A percentile compares a stretch with the other conserved stretches of the same genome.
Evolutionary conservation across 2,888 invertebrate genomes (phyloP).

Genomic region (Stratiomys singularior): DNA sequence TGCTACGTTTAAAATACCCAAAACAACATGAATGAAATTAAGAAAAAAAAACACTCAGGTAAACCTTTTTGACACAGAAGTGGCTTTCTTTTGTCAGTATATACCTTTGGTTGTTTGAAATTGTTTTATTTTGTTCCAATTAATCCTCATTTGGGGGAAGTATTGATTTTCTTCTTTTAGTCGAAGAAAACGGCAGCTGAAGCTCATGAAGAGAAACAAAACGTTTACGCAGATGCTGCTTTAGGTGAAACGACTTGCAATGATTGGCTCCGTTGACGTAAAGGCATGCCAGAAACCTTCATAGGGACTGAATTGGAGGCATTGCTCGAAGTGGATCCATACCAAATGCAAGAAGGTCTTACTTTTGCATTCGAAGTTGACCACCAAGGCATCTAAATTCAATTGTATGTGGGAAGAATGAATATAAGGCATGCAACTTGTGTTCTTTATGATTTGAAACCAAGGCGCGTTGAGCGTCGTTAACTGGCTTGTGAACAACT

Average conservation of each 20-base stretch:
- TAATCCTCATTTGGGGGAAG: constrained; percentile 3
- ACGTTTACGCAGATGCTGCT: constrained; percentile 16
- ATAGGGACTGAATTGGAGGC: not conserved
- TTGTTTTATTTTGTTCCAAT: constrained; percentile 15
- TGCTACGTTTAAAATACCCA: constrained; percentile 16
- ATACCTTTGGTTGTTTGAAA: constrained; percentile 28
- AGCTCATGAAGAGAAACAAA: constrained; percentile 12
- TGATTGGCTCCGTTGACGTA: not conserved
- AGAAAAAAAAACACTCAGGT: constrained; percentile 21
- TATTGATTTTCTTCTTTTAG: constrained; percentile 21
- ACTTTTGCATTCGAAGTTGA: not conserved
- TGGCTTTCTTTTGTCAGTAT: constrained; percentile 23
- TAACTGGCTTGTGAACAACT: too few species aligned
- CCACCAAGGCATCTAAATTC: not conserved
- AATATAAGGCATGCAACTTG: too few species aligned
- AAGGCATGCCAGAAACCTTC: constrained; percentile 13
- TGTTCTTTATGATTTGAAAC: too few species aligned
- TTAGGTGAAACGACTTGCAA: constrained; percentile 14
- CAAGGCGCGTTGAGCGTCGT: too few species aligned
- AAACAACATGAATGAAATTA: constrained; percentile 13
- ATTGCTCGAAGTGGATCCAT: not conserved
- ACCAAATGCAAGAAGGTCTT: constrained; percentile 6
- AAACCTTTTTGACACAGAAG: constrained; percentile 19
- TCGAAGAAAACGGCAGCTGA: constrained; percentile 21
- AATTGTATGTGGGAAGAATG: too few species aligned